phyloP scores from a whole-genome alignment of 1,140 invertebrate species.

The Phymorhynchus buccinoides region DNA sequence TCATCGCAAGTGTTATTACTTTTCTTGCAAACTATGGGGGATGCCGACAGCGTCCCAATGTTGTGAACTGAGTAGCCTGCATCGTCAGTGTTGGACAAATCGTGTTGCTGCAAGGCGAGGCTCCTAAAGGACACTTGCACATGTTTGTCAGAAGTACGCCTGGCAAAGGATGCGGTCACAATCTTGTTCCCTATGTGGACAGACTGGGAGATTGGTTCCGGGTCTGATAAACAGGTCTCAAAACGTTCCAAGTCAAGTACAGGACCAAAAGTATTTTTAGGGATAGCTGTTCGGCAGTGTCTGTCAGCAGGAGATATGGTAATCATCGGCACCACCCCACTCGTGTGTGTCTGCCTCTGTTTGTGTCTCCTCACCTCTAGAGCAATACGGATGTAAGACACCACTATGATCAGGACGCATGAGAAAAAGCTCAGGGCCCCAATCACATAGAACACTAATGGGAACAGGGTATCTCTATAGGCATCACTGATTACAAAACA shows the following conservation, averaged over 20 bases:
- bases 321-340: too few species aligned
- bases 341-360: too few species aligned
- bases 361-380: background rate
- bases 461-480: conserved; percentile 34
- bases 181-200: too few species aligned
- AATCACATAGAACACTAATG: conserved; percentile 26
- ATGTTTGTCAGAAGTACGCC: background rate
- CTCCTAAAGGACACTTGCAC: background rate
- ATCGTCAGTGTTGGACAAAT: background rate
- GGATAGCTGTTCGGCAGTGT: too few species aligned
- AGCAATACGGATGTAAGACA: conserved; percentile 7
- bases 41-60: background rate
- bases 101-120: background rate
- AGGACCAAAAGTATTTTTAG: too few species aligned
- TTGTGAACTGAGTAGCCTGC: background rate
- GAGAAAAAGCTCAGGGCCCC: conserved; percentile 39
- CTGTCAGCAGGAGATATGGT: background rate
- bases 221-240: background rate
- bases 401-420: background rate
- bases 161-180: too few species aligned
- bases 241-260: too few species aligned
- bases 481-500: conserved; percentile 40
- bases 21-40: background rate
- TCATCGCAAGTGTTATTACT: background rate
- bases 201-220: background rate